Evolutionary conservation across 1,140 invertebrate genomes (phyloP), one percentile per base, ranked within the genome.

Genomic region (Drosophila busckii): DNA sequence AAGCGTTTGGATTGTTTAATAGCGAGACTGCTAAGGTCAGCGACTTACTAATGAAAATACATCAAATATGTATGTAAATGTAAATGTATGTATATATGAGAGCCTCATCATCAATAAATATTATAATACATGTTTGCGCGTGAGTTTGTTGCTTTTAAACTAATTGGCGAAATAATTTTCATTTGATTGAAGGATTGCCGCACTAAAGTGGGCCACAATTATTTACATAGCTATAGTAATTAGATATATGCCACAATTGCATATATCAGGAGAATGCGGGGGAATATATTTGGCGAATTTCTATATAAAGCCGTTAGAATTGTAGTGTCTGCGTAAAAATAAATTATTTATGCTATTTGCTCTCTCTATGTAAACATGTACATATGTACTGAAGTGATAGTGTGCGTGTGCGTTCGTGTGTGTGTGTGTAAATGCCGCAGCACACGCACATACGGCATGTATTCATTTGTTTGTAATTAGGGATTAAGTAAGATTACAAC

Each of bases 401-500:
- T 3, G 16, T 28, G 25, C 19, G 16, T 34, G 29, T 35, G 22
- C 5, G 3, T 20, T 31, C 28, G 46, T 42, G 13, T 23, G 9
- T 9, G 20, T 34, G 6, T 32, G 12, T 6, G 9, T 7, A 17
- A 35, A 49, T 49, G 19, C 15, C 22, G 23, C 31, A 46, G 28
- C 42, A 48, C 46, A 45, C 59, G 31, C 60, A 53, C 48, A 40
- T 46, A 29, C 58, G 42, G 25, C 28, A 37, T 48, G 48, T 59
- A 75, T 75, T 73, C 75, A 73, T 82, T 82, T 65, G 60, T 61
- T 80, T 80, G 75, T 82, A 80, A 80, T 80, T 80, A 80, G 75
- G 75, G 75, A 82, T 82, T 80, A 80, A 82, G 58, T 70, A 69
- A 82, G 75, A 80, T 80, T 80, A 80, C 75, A 75, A 69, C 75